Evolutionary conservation across 2,888 invertebrate genomes (phyloP), one percentile per base, ranked within the genome.

Genomic region (Melinopterus prodromus): DNA sequence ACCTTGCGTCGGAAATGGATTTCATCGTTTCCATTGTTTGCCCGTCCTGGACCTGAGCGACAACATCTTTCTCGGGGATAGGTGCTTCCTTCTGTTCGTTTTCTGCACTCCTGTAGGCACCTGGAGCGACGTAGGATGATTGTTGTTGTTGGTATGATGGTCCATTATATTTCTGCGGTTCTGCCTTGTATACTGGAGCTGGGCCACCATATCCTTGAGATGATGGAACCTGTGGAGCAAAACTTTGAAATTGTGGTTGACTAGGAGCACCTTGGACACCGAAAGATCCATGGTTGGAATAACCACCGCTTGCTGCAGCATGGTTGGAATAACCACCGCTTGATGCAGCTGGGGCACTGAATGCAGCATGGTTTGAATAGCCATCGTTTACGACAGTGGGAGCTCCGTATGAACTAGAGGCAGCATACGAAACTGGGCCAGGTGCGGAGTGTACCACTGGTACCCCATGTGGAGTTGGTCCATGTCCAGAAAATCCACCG

Each of bases 31-130:
- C 74, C 74, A 74, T 74, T 6, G 16, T 71, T 74, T 74, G 53
- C n/a, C 75, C 76, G 15, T 79, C 79, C 7, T 78, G 69, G 26
- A 16, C 14, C 26, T 71, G 71, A n/a, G 71, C 37, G 6, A 74
- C 37, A 35, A 36, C 74, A 36, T 74, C 37, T n/a, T 7, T 74
- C 5, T 74, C 74, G 15, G 16, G 7, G 7, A 26, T 71, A 35
- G 37, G 12, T 74, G 16, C 9, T 0, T 74, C 74, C 14, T 36
- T 74, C n/a, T 74, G 35, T 36, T 82, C 82, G 69, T 83, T 82
- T 26, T 85, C 85, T 9, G 86, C 83, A 76, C 82, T 78, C 77
- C 86, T 83, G 81, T 87, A 86, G 4, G 85, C 78, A 70, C 81
- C 83, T 77, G 85, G 85, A 53, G 83, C 80, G 14, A 79, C 78